phyloP scores from a whole-genome alignment of 2,113 vertebrate genomes.

The Prunella fulvescens region DNA sequence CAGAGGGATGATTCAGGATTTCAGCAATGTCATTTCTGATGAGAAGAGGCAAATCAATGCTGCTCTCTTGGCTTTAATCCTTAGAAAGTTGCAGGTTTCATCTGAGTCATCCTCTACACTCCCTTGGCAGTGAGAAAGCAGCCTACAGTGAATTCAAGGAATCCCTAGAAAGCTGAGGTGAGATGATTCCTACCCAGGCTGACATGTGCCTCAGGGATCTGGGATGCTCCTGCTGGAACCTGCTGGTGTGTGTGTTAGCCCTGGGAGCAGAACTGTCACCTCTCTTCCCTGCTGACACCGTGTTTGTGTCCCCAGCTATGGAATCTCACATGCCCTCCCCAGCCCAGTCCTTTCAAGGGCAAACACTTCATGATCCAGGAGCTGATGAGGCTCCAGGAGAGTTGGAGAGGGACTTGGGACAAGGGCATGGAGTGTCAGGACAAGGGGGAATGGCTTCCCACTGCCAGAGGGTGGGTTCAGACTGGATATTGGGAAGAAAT shows the following conservation, averaged over 20 bases:
- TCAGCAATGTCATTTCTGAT: not conserved
- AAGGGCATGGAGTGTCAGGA: not conserved
- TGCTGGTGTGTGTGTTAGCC: too few species aligned
- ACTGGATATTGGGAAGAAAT: not conserved
- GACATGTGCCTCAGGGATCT: not conserved
- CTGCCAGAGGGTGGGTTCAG: not conserved
- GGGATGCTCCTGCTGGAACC: not conserved
- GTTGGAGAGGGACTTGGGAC: not conserved
- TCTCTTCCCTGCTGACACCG: not conserved
- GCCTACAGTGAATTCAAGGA: not conserved
- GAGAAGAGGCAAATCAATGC: not conserved
- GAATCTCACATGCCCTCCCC: too few species aligned
- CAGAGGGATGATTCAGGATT: not conserved
- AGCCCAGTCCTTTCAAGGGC: too few species aligned
- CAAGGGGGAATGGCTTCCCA: not conserved
- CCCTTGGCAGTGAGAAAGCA: not conserved
- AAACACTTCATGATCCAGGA: not conserved
- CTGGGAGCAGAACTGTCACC: not conserved
- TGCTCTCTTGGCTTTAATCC: not conserved
- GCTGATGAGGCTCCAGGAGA: not conserved
- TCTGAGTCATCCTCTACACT: too few species aligned
- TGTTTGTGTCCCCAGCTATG: fast-evolving
- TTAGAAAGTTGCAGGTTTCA: not conserved
- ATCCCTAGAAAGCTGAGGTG: not conserved
- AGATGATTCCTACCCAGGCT: not conserved